Conservation (phyloP, 1,140 invertebrate genomes). For the Hyles euphorbiae region DNA sequence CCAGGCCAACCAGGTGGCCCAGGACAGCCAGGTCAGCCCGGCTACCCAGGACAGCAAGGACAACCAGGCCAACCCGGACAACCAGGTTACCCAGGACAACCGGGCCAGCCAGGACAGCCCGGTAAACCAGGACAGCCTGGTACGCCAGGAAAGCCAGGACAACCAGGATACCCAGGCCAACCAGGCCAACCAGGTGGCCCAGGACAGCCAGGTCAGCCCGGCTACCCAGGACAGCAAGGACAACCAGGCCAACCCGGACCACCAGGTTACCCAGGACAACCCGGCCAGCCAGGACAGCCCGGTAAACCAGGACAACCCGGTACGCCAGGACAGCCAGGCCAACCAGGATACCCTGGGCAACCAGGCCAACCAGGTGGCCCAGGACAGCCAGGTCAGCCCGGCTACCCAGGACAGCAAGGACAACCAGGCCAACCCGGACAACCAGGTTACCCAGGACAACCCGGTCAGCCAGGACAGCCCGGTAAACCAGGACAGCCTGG, state of each 20-base stretch:
- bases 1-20: too few relatives aligned
- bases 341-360: not conserved
- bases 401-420: not conserved
- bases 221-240: constrained; percentile 16
- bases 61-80: constrained; percentile 1
- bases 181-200: not conserved
- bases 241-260: constrained; percentile 15
- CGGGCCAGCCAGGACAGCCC: too few relatives aligned
- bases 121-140: constrained; percentile 12
- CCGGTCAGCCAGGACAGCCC: constrained; percentile 15
- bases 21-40: not conserved
- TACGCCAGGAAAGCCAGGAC: constrained; percentile 17
- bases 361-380: too few relatives aligned
- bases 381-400: too few relatives aligned
- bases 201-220: constrained; percentile 23
- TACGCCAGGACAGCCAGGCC: constrained; percentile 4
- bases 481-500: constrained; percentile 19
- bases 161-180: constrained; percentile 22
- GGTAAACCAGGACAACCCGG: constrained; percentile 3
- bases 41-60: constrained; percentile 1
- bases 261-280: constrained; percentile 9
- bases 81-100: constrained; percentile 7
- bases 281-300: constrained; percentile 12
- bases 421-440: constrained; percentile 13
- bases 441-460: constrained; percentile 7